Conservation (phyloP, 2,888 invertebrate species). For the Dasypogon diadema region DNA sequence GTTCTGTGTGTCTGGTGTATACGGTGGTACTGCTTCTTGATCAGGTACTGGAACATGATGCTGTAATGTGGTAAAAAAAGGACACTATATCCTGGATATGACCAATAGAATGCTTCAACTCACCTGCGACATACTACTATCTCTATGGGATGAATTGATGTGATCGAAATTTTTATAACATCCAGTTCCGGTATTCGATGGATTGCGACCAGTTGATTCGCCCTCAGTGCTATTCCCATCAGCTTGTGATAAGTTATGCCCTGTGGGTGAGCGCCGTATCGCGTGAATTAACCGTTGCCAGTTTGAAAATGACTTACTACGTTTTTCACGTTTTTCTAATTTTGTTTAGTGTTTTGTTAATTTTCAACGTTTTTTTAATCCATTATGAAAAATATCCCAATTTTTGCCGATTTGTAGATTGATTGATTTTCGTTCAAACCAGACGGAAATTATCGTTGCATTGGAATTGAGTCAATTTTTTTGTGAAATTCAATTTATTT, state of each 20-base stretch:
- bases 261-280: conserved; percentile 73
- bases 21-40: conserved; percentile 67
- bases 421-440: conserved; percentile 8
- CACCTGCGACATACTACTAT: conserved; percentile 66
- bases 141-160: conserved; percentile 67
- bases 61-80: conserved; percentile 57
- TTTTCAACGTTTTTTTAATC: too few relatives aligned
- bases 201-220: conserved; percentile 72
- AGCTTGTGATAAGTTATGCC: conserved; percentile 91
- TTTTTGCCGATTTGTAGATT: conserved; percentile 54
- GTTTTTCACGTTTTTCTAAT: conserved; percentile 68
- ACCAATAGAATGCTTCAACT: too few relatives aligned
- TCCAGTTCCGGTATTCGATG: conserved; percentile 79
- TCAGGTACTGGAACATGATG: conserved; percentile 64
- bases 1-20: conserved; percentile 64
- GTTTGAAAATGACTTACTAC: conserved; percentile 68
- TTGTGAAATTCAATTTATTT: background rate
- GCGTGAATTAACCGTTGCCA: conserved; percentile 70
- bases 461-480: conserved; percentile 16
- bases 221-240: conserved; percentile 84
- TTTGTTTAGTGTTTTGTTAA: conserved; percentile 52
- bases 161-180: conserved; percentile 86
- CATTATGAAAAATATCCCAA: conserved; percentile 34
- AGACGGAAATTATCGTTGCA: conserved; percentile 22
- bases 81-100: too few relatives aligned